Base-by-base conservation (phyloP, 2,888 invertebrate species). In the Macrosiphum euphorbiae region DNA sequence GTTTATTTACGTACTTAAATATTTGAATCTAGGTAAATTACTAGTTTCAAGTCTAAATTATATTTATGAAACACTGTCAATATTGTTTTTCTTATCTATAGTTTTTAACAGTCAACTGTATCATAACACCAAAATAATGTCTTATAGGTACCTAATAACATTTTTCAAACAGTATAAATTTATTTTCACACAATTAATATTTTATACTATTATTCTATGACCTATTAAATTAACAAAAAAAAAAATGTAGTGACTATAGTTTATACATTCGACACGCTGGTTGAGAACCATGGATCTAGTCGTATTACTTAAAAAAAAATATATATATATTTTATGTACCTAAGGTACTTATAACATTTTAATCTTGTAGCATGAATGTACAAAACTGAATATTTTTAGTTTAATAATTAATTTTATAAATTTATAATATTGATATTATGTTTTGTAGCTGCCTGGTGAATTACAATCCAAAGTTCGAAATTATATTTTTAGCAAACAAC, bases 391-490 rank as follows among this genome's bases (percentile, higher is more conserved):
- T 35, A 67, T 67, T 67, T 35, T 5, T 61, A 28, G 61, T 61
- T n/a, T 67, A 26, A 67, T 16, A 67, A 44, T 44, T 44, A 67
- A 67, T 67, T 16, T 67, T 67, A 67, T 35, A 47, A 1, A 47
- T 47, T 47, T 47, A 47, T 47, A 20, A 94, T 89, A 88, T 90
- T 92, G 89, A 35, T n/a, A 87, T 92, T 92, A 95, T 94, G 8
- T 90, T 95, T 95, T 96, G 94, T 96, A 99, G 99, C 97, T 99
- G 95, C 98, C 99, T 93, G 96, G 97, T 84, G 99, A 99, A 96
- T 97, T 99, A 67, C 99, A 99, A 96, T 97, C 98, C 88, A 97
- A 99, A 96, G 98, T 99, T 4, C 97, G 97, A 58, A 97, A 97
- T 58, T 98, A 98, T 95, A 97, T 97, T 94, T 97, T 97, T 95